These are phyloP conservation scores for Hypothenemus hampei DNA, from an alignment of 1,140 invertebrate genomes.

Conservation along the genomic window DNA sequence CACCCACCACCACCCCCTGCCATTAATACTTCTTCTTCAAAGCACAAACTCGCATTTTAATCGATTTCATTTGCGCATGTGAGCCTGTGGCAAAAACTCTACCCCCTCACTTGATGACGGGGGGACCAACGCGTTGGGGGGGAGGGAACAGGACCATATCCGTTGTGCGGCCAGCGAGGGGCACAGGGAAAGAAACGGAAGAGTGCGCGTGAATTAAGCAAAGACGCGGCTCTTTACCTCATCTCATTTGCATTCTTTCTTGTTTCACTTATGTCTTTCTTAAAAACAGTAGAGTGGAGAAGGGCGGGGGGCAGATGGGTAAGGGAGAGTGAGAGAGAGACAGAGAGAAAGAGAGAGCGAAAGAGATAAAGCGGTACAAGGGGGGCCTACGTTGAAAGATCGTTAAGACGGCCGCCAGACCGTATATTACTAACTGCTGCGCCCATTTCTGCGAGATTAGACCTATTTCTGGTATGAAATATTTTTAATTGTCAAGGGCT, in stretches of 20 bases:
- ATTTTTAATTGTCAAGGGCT: too few relatives aligned
- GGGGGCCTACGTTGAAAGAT: conserved; percentile 22
- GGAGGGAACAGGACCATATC: conserved; percentile 25
- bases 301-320: conserved; percentile 1
- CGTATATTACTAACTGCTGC: conserved; percentile 25
- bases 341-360: conserved; percentile 1
- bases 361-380: background rate
- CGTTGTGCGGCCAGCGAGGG: conserved; percentile 21
- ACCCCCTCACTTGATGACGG: conserved; percentile 38
- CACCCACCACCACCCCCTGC: conserved; percentile 39
- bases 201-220: conserved; percentile 46
- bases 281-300: conserved; percentile 24
- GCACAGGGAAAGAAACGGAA: conserved; percentile 42
- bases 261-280: conserved; percentile 41
- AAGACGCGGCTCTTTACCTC: conserved; percentile 43
- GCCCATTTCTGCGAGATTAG: too few relatives aligned
- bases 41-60: conserved; percentile 47
- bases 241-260: conserved; percentile 45
- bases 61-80: conserved; percentile 48
- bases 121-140: conserved; percentile 24
- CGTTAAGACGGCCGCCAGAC: conserved; percentile 22
- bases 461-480: too few relatives aligned
- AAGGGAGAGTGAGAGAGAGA: conserved; percentile 4
- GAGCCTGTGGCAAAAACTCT: conserved; percentile 46
- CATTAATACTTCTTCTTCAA: conserved; percentile 47